Evolutionary conservation across 1,140 invertebrate species (phyloP).

Genomic region (Heliconius eleuchia): DNA sequence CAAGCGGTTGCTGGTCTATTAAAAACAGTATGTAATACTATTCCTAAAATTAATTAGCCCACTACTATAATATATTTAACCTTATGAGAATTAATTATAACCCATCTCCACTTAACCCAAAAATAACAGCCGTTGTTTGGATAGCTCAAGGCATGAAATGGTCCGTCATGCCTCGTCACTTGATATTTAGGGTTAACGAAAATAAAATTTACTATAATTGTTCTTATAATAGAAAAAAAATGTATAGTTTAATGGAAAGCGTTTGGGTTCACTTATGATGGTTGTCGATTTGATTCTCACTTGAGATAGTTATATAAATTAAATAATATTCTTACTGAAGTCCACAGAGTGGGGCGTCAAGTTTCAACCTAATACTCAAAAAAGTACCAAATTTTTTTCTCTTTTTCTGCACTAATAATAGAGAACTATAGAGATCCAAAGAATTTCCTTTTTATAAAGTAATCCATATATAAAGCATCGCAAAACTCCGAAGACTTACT

Average conservation of each 20-base stretch:
- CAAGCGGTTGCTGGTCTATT: neutral
- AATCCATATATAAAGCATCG: neutral
- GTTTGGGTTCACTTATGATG: too few relatives aligned
- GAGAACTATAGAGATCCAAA: too few relatives aligned
- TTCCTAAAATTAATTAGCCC: neutral
- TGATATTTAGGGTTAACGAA: slow-evolving; percentile 30
- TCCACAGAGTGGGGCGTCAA: neutral
- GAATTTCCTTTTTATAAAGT: too few relatives aligned
- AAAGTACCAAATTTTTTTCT: too few relatives aligned
- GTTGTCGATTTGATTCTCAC: neutral
- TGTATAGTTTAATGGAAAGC: too few relatives aligned
- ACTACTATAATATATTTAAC: neutral
- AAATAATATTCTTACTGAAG: too few relatives aligned
- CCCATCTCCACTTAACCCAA: slow-evolving; percentile 25
- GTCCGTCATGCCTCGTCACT: slow-evolving; percentile 25
- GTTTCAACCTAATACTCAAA: neutral
- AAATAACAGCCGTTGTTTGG: slow-evolving; percentile 33
- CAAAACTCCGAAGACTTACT: neutral
- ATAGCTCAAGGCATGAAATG: slow-evolving; percentile 13
- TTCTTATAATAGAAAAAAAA: too few relatives aligned
- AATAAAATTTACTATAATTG: neutral
- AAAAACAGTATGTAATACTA: neutral
- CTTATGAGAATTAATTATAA: slow-evolving; percentile 13
- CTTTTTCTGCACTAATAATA: too few relatives aligned
- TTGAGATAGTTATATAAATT: neutral